Percentiles rank a stretch among this genome's conserved stretches.
phyloP scores from a whole-genome alignment of 2,888 invertebrate species.

The Cloeon dipterum region DNA sequence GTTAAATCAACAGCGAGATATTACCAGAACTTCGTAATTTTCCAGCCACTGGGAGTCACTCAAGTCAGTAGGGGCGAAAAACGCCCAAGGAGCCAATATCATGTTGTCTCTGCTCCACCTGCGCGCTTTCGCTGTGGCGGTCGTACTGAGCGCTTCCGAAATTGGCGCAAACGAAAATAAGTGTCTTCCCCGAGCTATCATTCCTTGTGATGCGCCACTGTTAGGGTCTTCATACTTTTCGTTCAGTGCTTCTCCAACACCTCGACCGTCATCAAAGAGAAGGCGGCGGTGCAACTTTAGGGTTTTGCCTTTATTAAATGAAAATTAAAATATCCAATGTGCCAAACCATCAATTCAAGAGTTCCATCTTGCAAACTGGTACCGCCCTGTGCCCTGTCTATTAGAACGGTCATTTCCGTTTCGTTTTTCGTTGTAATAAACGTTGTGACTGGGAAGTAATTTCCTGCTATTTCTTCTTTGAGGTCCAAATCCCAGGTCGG shows the following conservation, averaged over 20 bases:
- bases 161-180: no score
- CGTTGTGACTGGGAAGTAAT: conserved; percentile 84
- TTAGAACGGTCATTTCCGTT: conserved; percentile 31
- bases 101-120: conserved; percentile 18
- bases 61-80: neutral
- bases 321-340: no score
- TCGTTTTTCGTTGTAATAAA: conserved; percentile 39
- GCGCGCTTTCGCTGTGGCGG: conserved; percentile 10
- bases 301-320: no score
- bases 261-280: conserved; percentile 73
- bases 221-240: conserved; percentile 44
- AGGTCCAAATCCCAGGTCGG: conserved; percentile 36
- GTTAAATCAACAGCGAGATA: no score
- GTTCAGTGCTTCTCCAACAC: conserved; percentile 76
- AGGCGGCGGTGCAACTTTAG: conserved; percentile 56
- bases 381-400: conserved; percentile 65
- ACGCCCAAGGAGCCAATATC: conserved; percentile 31
- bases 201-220: no score
- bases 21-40: conserved; percentile 20
- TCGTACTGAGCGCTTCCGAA: conserved; percentile 19
- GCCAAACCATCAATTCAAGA: conserved; percentile 49
- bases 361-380: conserved; percentile 48
- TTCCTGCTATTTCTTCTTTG: conserved; percentile 53
- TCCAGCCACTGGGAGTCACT: conserved; percentile 27
- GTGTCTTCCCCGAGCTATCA: conserved; percentile 47